Conservation (phyloP, 2,888 invertebrate genomes). For the Drosophila anomalata region DNA sequence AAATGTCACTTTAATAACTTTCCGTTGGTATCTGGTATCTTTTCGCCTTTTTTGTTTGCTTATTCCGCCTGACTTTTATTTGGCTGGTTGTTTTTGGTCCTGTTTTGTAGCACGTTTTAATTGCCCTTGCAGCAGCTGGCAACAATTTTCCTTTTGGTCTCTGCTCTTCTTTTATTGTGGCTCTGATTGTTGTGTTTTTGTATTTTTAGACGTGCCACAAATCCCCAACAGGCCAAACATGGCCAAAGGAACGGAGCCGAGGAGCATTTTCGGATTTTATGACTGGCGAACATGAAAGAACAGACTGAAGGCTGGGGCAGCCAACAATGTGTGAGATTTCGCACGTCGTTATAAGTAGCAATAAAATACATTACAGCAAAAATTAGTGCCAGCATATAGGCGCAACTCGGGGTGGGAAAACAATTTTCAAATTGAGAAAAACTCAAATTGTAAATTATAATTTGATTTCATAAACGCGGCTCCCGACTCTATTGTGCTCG, state of each 20-base stretch:
- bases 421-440: conserved; percentile 54
- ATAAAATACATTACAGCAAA: conserved; percentile 50
- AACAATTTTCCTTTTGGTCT: conserved; percentile 30
- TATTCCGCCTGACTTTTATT: conserved; percentile 17
- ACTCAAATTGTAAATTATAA: conserved; percentile 45
- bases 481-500: conserved; percentile 32
- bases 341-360: conserved; percentile 71
- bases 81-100: conserved; percentile 17
- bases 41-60: conserved; percentile 18
- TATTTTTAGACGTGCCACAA: conserved; percentile 59
- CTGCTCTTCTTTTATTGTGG: conserved; percentile 25
- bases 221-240: conserved; percentile 39
- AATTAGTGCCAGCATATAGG: conserved; percentile 13
- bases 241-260: conserved; percentile 47
- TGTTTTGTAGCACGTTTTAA: conserved; percentile 60
- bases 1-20: conserved; percentile 77
- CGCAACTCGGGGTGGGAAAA: conserved; percentile 25
- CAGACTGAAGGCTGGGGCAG: conserved; percentile 7
- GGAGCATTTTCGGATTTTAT: conserved; percentile 67
- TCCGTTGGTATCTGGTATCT: conserved; percentile 38
- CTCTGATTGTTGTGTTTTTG: conserved; percentile 36
- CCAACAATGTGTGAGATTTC: conserved; percentile 74
- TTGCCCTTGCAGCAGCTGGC: conserved; percentile 65
- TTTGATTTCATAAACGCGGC: conserved; percentile 42
- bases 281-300: conserved; percentile 65